Evolutionary conservation across 1,140 invertebrate species (phyloP), one percentile per base, ranked within the genome.

Genomic region (Parasteatoda tepidariorum): DNA sequence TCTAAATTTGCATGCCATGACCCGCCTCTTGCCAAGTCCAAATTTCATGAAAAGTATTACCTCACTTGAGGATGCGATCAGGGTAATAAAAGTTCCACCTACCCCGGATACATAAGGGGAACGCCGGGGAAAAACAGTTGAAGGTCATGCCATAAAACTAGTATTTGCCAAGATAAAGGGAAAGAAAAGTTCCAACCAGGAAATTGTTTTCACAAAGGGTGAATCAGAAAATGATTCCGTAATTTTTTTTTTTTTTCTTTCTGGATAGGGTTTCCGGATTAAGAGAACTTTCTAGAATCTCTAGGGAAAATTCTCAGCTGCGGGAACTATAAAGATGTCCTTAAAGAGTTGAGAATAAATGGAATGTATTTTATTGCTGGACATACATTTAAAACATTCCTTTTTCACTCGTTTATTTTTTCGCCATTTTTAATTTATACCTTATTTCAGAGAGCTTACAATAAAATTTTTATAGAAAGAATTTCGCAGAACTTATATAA

Each of bases 81-180:
- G 28, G 62, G 62, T 48, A 26, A 31, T 78, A 78, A 78, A 78
- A 78, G 28, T 26, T 18, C 24, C n/a, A n/a, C n/a, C 31, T 38
- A 30, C 48, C 41, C 62, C 41, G 38, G 61, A 74, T 61, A 57
- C 54, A 24, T 22, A 28, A 22, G 41, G 28, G 30, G 38, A 64
- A 66, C 26, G 54, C 30, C 33, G 24, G 57, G 71, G 30, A 33
- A 64, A n/a, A n/a, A n/a, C n/a, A n/a, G n/a, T n/a, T n/a, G 61
- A 41, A 76, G 73, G 59, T 76, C 73, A 76, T 76, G 64, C 62
- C 73, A 64, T 64, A 64, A 76, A 55, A 67, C 75, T 55, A 34
- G 61, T 67, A 61, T 61, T 55, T 78, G 41, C 59, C 59, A 4
- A 30, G 62, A 67, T 66, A 55, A 67, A 33, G 55, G 22, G 11